A percentile compares a stretch with the other conserved stretches of the same genome.
These are phyloP conservation scores for Drosophila aff. DNA, from an alignment of 1,140 invertebrate genomes.

Conservation along the genomic window DNA sequence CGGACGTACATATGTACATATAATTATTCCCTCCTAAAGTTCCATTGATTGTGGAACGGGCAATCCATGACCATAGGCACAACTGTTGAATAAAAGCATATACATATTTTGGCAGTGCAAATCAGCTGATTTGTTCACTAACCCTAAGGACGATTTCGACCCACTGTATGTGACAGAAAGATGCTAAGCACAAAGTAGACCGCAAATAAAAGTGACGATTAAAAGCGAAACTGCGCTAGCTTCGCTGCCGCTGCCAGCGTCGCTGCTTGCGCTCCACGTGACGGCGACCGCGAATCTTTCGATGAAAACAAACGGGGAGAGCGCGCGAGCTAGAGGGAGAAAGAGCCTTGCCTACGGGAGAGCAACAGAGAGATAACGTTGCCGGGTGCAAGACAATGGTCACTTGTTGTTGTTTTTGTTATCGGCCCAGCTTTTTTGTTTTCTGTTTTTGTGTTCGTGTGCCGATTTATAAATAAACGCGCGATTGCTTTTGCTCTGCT, in stretches of 20 bases:
- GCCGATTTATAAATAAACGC: constrained; percentile 41
- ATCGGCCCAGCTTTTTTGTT: constrained; percentile 17
- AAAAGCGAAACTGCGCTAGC: constrained; percentile 65
- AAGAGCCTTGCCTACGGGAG: not conserved
- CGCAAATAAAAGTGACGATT: constrained; percentile 76
- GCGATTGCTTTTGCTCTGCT: constrained; percentile 18
- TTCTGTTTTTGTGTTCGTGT: constrained; percentile 38
- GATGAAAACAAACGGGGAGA: constrained; percentile 58
- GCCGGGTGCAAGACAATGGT: constrained; percentile 25
- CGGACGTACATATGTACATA: no score
- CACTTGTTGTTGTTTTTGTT: constrained; percentile 20
- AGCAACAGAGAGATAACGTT: constrained; percentile 15
- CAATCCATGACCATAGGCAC: not conserved
- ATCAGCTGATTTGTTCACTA: not conserved
- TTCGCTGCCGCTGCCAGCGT: constrained; percentile 2
- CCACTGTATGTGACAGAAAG: constrained; percentile 48
- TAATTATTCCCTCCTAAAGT: no score
- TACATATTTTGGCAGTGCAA: not conserved
- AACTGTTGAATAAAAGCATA: not conserved
- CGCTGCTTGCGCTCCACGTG: constrained; percentile 57
- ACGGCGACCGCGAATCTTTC: constrained; percentile 57
- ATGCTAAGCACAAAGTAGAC: constrained; percentile 47
- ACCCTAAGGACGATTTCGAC: not conserved
- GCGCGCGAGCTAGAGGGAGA: constrained; percentile 2
- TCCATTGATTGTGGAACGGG: not conserved